Evolutionary conservation across 2,113 vertebrate genomes (phyloP).

Genomic region (Pycnonotus jocosus): DNA sequence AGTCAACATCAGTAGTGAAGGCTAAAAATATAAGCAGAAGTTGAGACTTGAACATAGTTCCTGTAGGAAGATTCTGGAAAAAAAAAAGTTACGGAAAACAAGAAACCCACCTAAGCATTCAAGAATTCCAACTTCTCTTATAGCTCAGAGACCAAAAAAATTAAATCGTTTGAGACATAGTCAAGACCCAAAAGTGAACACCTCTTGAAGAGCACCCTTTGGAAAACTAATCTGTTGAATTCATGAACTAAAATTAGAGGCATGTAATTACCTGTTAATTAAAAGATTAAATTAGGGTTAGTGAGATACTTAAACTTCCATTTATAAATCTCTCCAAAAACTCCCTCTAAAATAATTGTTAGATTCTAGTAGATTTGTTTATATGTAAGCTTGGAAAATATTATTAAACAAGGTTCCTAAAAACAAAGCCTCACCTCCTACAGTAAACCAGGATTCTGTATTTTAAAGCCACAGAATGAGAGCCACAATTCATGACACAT

Average conservation of each 20-base stretch:
- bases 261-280: background rate
- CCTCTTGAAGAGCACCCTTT: background rate
- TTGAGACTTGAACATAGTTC: background rate
- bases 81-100: background rate
- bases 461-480: background rate
- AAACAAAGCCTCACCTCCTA: background rate
- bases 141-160: background rate
- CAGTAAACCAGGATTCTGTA: background rate
- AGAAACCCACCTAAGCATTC: background rate
- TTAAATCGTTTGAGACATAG: background rate
- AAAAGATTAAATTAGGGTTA: background rate
- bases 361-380: background rate
- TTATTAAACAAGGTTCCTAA: background rate
- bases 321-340: background rate
- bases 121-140: background rate
- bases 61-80: background rate
- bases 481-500: background rate
- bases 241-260: background rate
- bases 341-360: background rate
- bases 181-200: background rate
- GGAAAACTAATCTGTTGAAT: background rate
- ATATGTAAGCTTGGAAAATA: background rate
- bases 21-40: background rate
- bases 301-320: background rate
- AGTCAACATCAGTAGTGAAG: background rate